Evolutionary conservation across 2,888 invertebrate species (phyloP), one percentile per base, ranked within the genome.

Genomic region (Acronicta leporina): DNA sequence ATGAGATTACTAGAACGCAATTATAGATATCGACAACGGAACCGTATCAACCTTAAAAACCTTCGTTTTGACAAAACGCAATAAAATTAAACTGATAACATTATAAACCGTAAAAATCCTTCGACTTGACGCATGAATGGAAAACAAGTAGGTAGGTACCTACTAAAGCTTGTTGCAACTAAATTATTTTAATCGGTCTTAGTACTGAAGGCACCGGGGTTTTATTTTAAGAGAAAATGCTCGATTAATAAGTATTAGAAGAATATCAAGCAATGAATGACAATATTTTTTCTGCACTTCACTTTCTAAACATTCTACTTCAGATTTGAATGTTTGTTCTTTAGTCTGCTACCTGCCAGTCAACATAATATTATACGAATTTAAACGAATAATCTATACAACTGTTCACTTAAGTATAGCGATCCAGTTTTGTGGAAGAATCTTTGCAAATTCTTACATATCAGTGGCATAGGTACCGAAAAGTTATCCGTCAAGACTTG

Each of bases 181-280:
- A 44, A 54, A 42, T 47, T 48, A 60, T 52, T 63, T 30, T 53
- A 40, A n/a, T n/a, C n/a, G n/a, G n/a, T n/a, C n/a, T n/a, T n/a
- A n/a, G n/a, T n/a, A n/a, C n/a, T n/a, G n/a, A n/a, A n/a, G n/a
- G n/a, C n/a, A n/a, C n/a, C n/a, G n/a, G n/a, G n/a, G n/a, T n/a
- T n/a, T n/a, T n/a, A n/a, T n/a, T n/a, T n/a, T n/a, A n/a, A n/a
- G n/a, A n/a, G n/a, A n/a, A n/a, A n/a, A n/a, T n/a, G n/a, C n/a
- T n/a, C n/a, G n/a, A n/a, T n/a, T n/a, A n/a, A n/a, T n/a, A n/a
- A n/a, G n/a, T n/a, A n/a, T n/a, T n/a, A n/a, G n/a, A n/a, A n/a
- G n/a, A n/a, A n/a, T n/a, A n/a, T n/a, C n/a, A n/a, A n/a, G n/a
- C n/a, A n/a, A n/a, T n/a, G n/a, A n/a, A n/a, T n/a, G n/a, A n/a